Evolutionary conservation across 37 sponge, comb jelly and placozoan species (phyloP), one percentile per base, ranked within the genome.

Genomic region (Oscarella lobularis): DNA sequence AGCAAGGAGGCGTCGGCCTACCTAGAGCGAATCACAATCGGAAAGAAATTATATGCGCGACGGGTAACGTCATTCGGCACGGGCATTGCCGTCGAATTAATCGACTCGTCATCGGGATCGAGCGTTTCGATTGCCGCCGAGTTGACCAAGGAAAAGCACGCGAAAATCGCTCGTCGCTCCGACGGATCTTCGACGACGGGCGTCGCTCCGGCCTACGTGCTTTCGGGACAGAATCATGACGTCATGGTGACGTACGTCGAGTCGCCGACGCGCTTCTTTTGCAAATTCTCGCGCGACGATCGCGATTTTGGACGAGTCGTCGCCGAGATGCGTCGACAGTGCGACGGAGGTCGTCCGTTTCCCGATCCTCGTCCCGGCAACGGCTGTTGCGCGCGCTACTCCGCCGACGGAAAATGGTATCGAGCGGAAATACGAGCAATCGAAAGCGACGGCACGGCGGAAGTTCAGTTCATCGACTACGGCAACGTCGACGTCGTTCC

Each of bases 401-500:
- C 60, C 9, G 60, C 9, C 9, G 60, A 48, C 20, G 60, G 60
- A 27, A 20, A 20, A 9, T 48, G 60, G 60, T 48, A 48, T 48
- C 60, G 60, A 48, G 60, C 14, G 20, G 20, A 48, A 20, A 20
- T 48, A 20, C 9, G 9, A 20, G 9, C 60, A 27, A 20, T 48
- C 9, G 60, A 9, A 48, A 48, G 20, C 78, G 87, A 80, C 0
- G 41, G 66, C 6, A 78, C 74, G 1, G 35, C 66, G 1, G 33
- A 73, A 32, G 82, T 90, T 1, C 72, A 41, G 76, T 87, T 87
- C 70, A 81, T 90, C 33, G 91, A 90, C 67, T 87, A 75, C 67
- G 91, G 91, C 6, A 84, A 84, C 77, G 34, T 41, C 0, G 87
- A 87, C 32, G 36, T 35, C 0, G 68, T 86, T 3, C 9, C 14